Base-by-base conservation (phyloP, 30 jellyfish, hydroid and myxozoan genomes). In the Hydra vulgaris region DNA sequence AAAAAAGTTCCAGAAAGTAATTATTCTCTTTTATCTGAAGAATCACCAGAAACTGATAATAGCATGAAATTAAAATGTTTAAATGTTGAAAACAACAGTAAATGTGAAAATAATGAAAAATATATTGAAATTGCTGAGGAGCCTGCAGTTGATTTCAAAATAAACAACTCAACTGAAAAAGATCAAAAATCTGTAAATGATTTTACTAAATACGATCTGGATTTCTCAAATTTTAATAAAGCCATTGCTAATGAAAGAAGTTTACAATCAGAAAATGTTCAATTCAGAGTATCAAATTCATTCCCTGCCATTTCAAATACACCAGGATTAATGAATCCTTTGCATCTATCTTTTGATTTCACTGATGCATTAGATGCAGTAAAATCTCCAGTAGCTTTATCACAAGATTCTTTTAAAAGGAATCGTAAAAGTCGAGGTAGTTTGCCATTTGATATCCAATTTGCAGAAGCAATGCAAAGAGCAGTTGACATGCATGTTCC, bases 381-480 rank as follows among this genome's bases (percentile, higher is more conserved):
- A 54, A 85, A 79, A 70, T 92, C 98, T 8, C 98, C 98, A 0
- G 95, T 95, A 0, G n/a, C 86, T 0, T 74, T 79, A 26, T 72
- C 79, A 20, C 95, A 78, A 78, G 78, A n/a, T 78, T 74, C 79
- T 17, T 85, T 83, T 24, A 79, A 85, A 27, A 73, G 83, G 26
- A 80, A 95, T 74, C 84, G 96, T 16, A 84, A 26, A 18, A 86
- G 96, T 74, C 70, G 88, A 15, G 95, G 98, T n/a, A 87, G 95
- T 69, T 86, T 89, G 72, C 96, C 98, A 0, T 86, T 86, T 66
- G 98, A 82, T 26, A 88, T 81, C 25, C 90, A 86, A 53, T 84
- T 91, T 75, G 95, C 89, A 52, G 87, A 86, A 54, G 85, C 88
- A 80, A 85, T 91, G 20, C 96, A 87, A 54, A 80, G 76, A 24